These are phyloP conservation scores for Neodiprion pinetum DNA, from an alignment of 1,140 invertebrate species.

Conservation along the genomic window DNA sequence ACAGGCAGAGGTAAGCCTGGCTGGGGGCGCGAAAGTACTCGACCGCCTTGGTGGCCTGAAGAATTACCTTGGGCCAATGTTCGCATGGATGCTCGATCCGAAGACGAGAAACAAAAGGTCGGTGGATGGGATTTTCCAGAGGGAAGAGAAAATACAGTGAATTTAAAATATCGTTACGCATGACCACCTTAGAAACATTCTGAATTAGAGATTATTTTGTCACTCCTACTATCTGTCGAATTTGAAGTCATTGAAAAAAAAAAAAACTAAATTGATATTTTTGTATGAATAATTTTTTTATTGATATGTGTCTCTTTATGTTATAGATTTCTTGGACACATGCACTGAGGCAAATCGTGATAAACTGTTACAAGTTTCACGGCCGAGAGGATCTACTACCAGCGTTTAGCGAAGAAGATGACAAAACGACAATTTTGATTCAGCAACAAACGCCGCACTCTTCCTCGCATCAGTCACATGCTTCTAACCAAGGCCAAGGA, in stretches of 20 bases:
- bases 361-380: slow-evolving; percentile 98
- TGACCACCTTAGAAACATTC: too few species aligned
- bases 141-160: too few species aligned
- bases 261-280: too few species aligned
- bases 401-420: slow-evolving; percentile 91
- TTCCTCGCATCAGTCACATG: slow-evolving; percentile 46
- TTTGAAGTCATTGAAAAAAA: too few species aligned
- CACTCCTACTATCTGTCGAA: too few species aligned
- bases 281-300: too few species aligned
- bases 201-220: too few species aligned
- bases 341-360: slow-evolving; percentile 95
- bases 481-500: slow-evolving; percentile 47
- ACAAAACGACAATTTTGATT: slow-evolving; percentile 66
- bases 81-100: slow-evolving; percentile 93
- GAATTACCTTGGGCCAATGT: slow-evolving; percentile 98
- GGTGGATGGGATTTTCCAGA: not conserved
- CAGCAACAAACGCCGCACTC: slow-evolving; percentile 55
- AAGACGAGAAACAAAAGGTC: slow-evolving; percentile 97
- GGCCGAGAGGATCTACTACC: slow-evolving; percentile 94
- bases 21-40: slow-evolving; percentile 94
- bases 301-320: not conserved
- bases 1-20: slow-evolving; percentile 96
- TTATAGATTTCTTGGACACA: slow-evolving; percentile 97
- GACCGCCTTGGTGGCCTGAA: slow-evolving; percentile 97
- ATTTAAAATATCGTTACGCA: too few species aligned